phyloP scores from a whole-genome alignment of 2,113 vertebrate species.

The Cranoglanis bouderius region DNA sequence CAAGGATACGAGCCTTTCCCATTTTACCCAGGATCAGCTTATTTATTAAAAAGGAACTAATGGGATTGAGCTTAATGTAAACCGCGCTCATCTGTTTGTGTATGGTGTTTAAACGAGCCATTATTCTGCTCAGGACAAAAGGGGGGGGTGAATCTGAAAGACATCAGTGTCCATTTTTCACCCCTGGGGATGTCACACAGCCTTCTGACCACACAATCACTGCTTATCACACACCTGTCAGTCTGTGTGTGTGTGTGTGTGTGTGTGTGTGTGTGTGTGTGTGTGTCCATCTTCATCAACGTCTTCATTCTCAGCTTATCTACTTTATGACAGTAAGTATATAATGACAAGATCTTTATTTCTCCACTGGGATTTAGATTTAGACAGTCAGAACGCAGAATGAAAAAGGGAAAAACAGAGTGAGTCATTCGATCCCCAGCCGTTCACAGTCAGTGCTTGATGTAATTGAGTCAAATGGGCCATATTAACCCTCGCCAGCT shows the following conservation, averaged over 20 bases:
- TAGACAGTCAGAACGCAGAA: background rate
- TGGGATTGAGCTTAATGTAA: constrained; percentile 91
- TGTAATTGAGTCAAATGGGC: constrained; percentile 70
- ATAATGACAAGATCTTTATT: constrained; percentile 26
- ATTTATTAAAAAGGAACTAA: constrained; percentile 91
- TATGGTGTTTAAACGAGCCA: constrained; percentile 89
- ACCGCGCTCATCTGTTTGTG: constrained; percentile 88
- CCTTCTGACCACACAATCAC: constrained; percentile 27
- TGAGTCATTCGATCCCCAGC: constrained; percentile 42
- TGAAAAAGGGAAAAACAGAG: background rate
- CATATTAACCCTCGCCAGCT: constrained; percentile 75
- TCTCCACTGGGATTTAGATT: constrained; percentile 20
- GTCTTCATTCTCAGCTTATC: constrained; percentile 17
- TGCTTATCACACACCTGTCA: constrained; percentile 55
- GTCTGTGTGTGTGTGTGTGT: constrained; percentile 2
- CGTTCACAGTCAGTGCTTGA: constrained; percentile 61
- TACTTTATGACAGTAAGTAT: constrained; percentile 19
- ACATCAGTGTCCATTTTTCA: constrained; percentile 84
- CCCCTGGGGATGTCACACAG: constrained; percentile 66
- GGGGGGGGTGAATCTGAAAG: constrained; percentile 85
- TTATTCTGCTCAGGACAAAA: constrained; percentile 86
- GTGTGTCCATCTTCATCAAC: constrained; percentile 17
- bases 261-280: constrained; percentile 10
- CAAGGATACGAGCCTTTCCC: constrained; percentile 70
- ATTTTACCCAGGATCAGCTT: constrained; percentile 75